A percentile compares a stretch with the other conserved stretches of the same genome.
phyloP scores from a whole-genome alignment of 2,113 vertebrate species.

The Tragelaphus buxtoni region DNA sequence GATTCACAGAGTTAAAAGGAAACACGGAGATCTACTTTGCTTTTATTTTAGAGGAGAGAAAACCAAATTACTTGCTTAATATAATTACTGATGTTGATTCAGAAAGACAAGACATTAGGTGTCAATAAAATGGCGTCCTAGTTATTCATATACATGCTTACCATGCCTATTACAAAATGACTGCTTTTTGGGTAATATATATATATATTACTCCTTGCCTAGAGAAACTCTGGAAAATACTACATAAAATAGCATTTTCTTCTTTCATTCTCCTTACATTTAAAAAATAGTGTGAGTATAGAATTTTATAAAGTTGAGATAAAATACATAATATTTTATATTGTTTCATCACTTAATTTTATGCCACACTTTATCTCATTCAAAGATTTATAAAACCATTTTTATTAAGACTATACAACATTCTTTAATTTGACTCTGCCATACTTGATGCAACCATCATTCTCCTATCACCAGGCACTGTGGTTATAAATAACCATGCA shows the following conservation, averaged over 20 bases:
- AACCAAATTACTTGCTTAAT: neutral
- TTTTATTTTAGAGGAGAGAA: neutral
- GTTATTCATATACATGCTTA: neutral
- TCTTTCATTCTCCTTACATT: neutral
- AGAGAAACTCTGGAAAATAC: conserved; percentile 3
- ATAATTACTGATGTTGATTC: neutral
- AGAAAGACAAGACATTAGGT: neutral
- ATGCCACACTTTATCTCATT: neutral
- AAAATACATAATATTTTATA: neutral
- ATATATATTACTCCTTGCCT: neutral
- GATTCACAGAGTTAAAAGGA: neutral
- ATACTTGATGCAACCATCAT: neutral
- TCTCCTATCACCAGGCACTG: neutral
- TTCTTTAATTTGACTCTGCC: neutral
- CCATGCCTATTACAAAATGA: neutral
- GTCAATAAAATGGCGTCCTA: neutral
- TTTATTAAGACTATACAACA: neutral
- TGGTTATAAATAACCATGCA: neutral
- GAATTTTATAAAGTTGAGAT: neutral
- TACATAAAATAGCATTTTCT: neutral
- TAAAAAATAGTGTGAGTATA: neutral
- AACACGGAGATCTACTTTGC: neutral
- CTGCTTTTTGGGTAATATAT: neutral
- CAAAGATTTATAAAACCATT: neutral
- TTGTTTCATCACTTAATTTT: neutral